A percentile compares a stretch with the other conserved stretches of the same genome.
Evolutionary conservation across 1,140 invertebrate species (phyloP).

Genomic region (Wiebesia pumilae): DNA sequence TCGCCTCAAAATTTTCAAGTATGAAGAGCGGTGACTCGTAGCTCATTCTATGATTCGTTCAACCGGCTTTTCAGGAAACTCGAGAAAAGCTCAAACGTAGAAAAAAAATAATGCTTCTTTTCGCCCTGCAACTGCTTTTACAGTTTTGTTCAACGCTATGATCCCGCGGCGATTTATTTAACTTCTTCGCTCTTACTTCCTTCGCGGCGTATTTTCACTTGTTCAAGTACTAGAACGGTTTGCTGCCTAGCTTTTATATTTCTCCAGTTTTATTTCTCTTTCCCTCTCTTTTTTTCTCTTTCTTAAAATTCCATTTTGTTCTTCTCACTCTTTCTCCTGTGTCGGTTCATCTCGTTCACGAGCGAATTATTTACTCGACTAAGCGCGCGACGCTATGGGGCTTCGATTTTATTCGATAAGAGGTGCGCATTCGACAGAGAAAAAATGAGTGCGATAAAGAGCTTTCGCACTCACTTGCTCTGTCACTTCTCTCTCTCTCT

Average conservation of each 20-base stretch:
- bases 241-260: neutral
- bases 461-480: neutral
- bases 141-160: conserved; percentile 22
- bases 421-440: conserved; percentile 39
- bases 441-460: conserved; percentile 47
- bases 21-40: neutral
- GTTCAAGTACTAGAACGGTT: conserved; percentile 19
- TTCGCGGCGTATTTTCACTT: neutral
- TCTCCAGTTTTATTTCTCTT: neutral
- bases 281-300: neutral
- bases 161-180: conserved; percentile 51
- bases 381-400: neutral
- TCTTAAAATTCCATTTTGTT: neutral
- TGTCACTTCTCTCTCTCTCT: neutral
- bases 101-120: conserved; percentile 16
- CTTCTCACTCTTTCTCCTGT: neutral
- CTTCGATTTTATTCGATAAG: conserved; percentile 29
- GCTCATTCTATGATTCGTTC: neutral
- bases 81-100: neutral
- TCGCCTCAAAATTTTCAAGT: neutral
- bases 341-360: conserved; percentile 29
- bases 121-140: conserved; percentile 11
- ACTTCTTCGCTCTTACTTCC: neutral
- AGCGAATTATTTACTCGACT: conserved; percentile 48
- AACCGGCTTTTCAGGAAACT: conserved; percentile 21